Conservation (phyloP, 1,140 invertebrate species). For the Microvelia longipes region DNA sequence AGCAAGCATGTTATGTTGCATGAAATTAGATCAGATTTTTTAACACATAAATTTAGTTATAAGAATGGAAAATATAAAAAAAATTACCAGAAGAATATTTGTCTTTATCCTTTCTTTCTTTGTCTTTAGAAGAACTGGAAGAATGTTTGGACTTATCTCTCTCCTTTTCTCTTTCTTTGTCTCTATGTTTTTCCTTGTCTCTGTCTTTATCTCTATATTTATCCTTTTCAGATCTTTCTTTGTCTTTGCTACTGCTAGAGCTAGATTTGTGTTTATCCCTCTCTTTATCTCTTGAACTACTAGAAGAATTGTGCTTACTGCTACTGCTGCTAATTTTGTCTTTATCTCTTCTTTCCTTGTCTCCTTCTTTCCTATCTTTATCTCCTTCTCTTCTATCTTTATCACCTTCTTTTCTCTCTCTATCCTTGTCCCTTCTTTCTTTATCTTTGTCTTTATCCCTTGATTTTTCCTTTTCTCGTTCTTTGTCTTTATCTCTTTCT, state of each 20-base stretch:
- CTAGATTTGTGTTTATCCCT: slow-evolving; percentile 10
- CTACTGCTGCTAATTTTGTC: not conserved
- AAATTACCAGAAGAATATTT: slow-evolving; percentile 1
- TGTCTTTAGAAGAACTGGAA: slow-evolving; percentile 19
- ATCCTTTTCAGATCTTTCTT: slow-evolving; percentile 23
- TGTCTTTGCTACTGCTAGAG: slow-evolving; percentile 16
- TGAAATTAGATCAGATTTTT: too few species aligned
- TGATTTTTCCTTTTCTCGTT: slow-evolving; percentile 36
- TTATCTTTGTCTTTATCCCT: slow-evolving; percentile 24
- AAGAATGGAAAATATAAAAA: not conserved
- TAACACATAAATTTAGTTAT: too few species aligned
- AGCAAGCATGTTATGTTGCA: too few species aligned
- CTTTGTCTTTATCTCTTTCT: slow-evolving; percentile 26
- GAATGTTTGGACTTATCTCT: slow-evolving; percentile 21
- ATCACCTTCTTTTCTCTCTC: slow-evolving; percentile 22
- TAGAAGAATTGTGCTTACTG: not conserved
- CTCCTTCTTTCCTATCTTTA: slow-evolving; percentile 15
- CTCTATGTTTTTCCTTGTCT: slow-evolving; percentile 25
- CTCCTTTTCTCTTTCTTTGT: slow-evolving; percentile 35
- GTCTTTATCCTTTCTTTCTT: slow-evolving; percentile 16
- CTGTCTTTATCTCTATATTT: slow-evolving; percentile 23
- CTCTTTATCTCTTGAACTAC: not conserved
- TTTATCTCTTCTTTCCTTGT: not conserved
- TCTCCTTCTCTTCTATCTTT: slow-evolving; percentile 35
- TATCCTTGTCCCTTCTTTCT: slow-evolving; percentile 14